These are phyloP conservation scores for Cantharis lateralis DNA, from an alignment of 2,888 invertebrate species.

Conservation along the genomic window DNA sequence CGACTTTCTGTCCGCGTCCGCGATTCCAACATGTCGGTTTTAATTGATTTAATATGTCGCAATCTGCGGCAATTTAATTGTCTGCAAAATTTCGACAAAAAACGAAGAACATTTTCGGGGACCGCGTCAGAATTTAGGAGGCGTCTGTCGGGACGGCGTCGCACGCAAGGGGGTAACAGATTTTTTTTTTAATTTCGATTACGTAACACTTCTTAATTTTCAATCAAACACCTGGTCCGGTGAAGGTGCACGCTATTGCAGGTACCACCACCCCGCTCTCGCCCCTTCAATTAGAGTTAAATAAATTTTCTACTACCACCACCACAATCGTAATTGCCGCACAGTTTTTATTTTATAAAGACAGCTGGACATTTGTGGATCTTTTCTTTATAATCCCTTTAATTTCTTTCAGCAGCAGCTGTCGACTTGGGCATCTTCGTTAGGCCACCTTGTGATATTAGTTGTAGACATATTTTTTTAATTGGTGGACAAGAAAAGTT, in stretches of 20 bases:
- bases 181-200: neutral
- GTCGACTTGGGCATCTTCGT: constrained; percentile 48
- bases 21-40: neutral
- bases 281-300: neutral
- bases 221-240: neutral
- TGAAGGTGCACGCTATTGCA: neutral
- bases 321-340: neutral
- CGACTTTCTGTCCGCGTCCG: neutral
- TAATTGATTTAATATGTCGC: neutral
- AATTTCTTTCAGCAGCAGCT: constrained; percentile 51
- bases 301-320: neutral
- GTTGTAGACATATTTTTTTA: constrained; percentile 34
- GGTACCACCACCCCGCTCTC: neutral
- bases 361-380: constrained; percentile 18
- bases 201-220: neutral
- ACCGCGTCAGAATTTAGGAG: neutral
- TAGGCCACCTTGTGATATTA: constrained; percentile 56
- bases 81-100: neutral
- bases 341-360: neutral
- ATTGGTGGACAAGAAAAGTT: neutral
- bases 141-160: neutral
- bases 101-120: neutral
- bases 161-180: neutral
- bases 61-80: neutral
- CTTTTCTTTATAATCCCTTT: constrained; percentile 35